Evolutionary conservation across 2,888 invertebrate species (phyloP).

Genomic region (Troides oblongomaculatus): DNA sequence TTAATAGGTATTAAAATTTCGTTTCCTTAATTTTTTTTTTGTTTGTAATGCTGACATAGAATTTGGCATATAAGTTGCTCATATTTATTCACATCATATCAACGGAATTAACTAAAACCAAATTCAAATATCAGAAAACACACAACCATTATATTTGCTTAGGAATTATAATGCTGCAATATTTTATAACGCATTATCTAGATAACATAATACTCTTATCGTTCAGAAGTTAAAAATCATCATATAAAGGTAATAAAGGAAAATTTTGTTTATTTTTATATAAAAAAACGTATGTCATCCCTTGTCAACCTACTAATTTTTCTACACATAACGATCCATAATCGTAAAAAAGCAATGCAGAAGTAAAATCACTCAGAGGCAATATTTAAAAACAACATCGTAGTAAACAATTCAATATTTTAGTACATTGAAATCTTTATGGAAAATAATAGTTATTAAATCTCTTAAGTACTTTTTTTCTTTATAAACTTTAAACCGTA

Average conservation of each 20-base stretch:
- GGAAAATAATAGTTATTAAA: neutral
- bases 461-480: neutral
- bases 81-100: neutral
- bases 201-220: neutral
- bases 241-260: neutral
- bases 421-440: neutral
- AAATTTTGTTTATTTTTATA: neutral
- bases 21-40: too few relatives aligned
- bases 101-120: neutral
- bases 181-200: neutral
- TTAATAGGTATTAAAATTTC: too few relatives aligned
- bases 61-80: neutral
- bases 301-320: neutral
- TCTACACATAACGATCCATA: neutral
- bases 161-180: neutral
- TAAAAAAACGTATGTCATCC: neutral
- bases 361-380: neutral
- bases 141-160: neutral
- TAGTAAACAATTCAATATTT: neutral
- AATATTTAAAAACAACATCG: neutral
- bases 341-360: neutral
- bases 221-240: neutral
- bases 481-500: neutral
- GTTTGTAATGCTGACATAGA: too few relatives aligned
- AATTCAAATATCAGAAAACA: neutral